Percentiles rank a stretch among this genome's conserved stretches.
phyloP scores from a whole-genome alignment of 2,888 invertebrate genomes.

The Perdita meconis region DNA sequence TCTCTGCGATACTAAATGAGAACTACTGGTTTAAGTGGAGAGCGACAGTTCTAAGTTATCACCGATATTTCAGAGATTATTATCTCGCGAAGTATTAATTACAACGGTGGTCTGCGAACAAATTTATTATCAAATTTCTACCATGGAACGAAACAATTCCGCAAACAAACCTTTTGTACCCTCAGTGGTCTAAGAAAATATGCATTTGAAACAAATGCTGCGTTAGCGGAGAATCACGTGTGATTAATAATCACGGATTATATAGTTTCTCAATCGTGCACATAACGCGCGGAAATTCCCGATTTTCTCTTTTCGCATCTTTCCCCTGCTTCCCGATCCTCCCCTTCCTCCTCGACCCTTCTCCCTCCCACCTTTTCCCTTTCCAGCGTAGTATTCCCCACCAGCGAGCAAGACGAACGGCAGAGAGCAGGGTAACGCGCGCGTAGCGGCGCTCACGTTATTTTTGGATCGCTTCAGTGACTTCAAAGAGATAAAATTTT shows the following conservation, averaged over 20 bases:
- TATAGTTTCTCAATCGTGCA: slow-evolving; percentile 3
- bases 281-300: slow-evolving; percentile 5
- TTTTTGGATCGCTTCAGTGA: slow-evolving; percentile 63
- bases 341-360: not conserved
- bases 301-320: slow-evolving; percentile 32
- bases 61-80: not conserved
- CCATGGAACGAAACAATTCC: not conserved
- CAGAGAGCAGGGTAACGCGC: slow-evolving; percentile 13
- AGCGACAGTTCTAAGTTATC: not conserved
- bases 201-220: not conserved
- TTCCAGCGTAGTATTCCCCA: not conserved
- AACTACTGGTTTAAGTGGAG: not conserved
- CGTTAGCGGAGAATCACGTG: not conserved
- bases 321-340: not conserved
- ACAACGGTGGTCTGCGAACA: too few species aligned
- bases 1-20: not conserved
- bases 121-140: not conserved
- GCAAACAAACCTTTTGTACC: not conserved
- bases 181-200: not conserved
- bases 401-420: not conserved
- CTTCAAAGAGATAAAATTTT: slow-evolving; percentile 64
- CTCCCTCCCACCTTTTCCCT: not conserved
- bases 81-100: too few species aligned
- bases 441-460: slow-evolving; percentile 53
- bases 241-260: not conserved